Percentiles rank a stretch among this genome's conserved stretches.
Evolutionary conservation across 2,888 invertebrate genomes (phyloP).

Genomic region (Dusona sp.): DNA sequence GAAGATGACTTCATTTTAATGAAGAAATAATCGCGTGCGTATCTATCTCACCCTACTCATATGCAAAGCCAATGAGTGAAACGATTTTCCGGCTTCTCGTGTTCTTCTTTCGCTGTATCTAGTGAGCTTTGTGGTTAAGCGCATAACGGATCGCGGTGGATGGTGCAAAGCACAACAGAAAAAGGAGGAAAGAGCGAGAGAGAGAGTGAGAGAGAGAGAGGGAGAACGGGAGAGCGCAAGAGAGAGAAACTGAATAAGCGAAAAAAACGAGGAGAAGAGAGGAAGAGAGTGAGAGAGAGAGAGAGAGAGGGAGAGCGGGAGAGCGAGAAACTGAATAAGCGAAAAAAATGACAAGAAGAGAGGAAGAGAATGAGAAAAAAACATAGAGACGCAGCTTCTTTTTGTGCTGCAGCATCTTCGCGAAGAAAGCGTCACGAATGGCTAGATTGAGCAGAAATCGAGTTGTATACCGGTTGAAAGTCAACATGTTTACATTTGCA

Average conservation of each 20-base stretch:
- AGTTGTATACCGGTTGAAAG: neutral
- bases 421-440: slow-evolving; percentile 59
- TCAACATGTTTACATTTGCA: neutral
- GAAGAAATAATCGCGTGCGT: slow-evolving; percentile 20
- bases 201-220: neutral
- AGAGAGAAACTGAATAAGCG: neutral
- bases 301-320: neutral
- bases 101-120: slow-evolving; percentile 34
- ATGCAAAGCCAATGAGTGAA: slow-evolving; percentile 12
- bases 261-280: neutral
- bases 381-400: neutral
- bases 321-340: slow-evolving; percentile 13
- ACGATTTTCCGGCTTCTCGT: slow-evolving; percentile 36
- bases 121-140: slow-evolving; percentile 52
- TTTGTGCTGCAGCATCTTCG: slow-evolving; percentile 29
- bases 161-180: slow-evolving; percentile 43
- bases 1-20: slow-evolving; percentile 10
- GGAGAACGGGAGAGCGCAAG: neutral
- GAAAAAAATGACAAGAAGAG: too few relatives aligned
- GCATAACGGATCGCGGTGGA: slow-evolving; percentile 68
- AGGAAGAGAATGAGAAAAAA: neutral
- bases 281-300: neutral
- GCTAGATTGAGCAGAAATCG: slow-evolving; percentile 11
- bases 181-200: neutral
- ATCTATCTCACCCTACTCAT: slow-evolving; percentile 13